phyloP scores from a whole-genome alignment of 2,797 vertebrate genomes.

The Eulemur rubriventer region DNA sequence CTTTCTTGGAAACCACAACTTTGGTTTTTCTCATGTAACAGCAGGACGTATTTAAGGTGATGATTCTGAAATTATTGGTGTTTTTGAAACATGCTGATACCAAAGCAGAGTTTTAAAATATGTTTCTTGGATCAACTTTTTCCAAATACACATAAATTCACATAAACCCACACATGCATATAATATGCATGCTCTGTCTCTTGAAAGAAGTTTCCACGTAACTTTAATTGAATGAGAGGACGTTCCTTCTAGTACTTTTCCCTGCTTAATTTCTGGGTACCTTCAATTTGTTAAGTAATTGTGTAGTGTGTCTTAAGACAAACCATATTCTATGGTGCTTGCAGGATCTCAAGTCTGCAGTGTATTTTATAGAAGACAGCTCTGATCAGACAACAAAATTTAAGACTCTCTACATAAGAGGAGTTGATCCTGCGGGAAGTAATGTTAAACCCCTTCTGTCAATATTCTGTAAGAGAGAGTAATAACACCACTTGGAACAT shows the following conservation, averaged over 20 bases:
- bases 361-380: not conserved
- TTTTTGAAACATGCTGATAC: not conserved
- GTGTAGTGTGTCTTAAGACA: not conserved
- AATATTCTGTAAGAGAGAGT: not conserved
- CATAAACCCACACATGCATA: not conserved
- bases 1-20: not conserved
- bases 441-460: not conserved
- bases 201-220: not conserved
- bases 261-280: not conserved
- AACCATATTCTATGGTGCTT: not conserved
- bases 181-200: not conserved
- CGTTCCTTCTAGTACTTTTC: not conserved
- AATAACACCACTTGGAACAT: not conserved
- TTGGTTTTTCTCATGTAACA: not conserved
- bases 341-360: not conserved
- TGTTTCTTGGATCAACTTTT: not conserved
- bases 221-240: not conserved
- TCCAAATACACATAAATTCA: not conserved
- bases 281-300: constrained; percentile 22
- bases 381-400: not conserved
- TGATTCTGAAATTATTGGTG: not conserved
- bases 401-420: not conserved
- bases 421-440: not conserved
- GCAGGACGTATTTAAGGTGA: not conserved
- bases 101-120: constrained; percentile 26